Base-by-base conservation (phyloP, 1,140 invertebrate species). In the Oryzaephilus surinamensis region DNA sequence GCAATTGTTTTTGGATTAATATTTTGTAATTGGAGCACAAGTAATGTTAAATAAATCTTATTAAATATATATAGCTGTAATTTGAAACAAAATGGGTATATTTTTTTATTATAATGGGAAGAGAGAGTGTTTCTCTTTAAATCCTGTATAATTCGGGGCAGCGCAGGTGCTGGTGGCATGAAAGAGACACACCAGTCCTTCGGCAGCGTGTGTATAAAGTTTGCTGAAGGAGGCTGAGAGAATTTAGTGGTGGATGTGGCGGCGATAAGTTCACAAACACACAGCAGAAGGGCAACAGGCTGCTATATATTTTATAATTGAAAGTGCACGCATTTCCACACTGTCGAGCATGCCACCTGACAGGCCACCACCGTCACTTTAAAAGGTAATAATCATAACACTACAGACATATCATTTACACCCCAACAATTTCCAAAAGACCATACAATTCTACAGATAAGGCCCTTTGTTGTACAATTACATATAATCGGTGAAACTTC, bases 311-410 rank as follows among this genome's bases (percentile, higher is more conserved):
- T n/a, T n/a, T n/a, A n/a, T n/a, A n/a, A n/a, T n/a, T n/a, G n/a
- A n/a, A n/a, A n/a, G n/a, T n/a, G 19, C 28, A 35, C 31, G 38
- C 28, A 28, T 46, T 46, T 46, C 30, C 45, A 31, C 45, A 32
- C 40, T 29, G 38, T 21, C 36, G 45, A 46, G 39, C 45, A 46
- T 46, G 45, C 39, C 45, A 42, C 45, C 45, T 41, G 45, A 46
- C 45, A 33, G 26, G n/a, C n/a, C n/a, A 20, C 29, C 34, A 24
- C 45, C 35, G 30, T 40, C 40, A 28, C 39, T 38, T 18, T 46
- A 43, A 46, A 46, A 40, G 45, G 11, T 20, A 15, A 38, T 38
- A 38, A 38, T 38, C 36, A 21, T 38, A 31, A 30, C 36, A 38
- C 30, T 20, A 8, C 27, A 20, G 4, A 4, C 4, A 5, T n/a